Conservation (phyloP, 2,888 invertebrate genomes). For the Protophormia terraenovae region DNA sequence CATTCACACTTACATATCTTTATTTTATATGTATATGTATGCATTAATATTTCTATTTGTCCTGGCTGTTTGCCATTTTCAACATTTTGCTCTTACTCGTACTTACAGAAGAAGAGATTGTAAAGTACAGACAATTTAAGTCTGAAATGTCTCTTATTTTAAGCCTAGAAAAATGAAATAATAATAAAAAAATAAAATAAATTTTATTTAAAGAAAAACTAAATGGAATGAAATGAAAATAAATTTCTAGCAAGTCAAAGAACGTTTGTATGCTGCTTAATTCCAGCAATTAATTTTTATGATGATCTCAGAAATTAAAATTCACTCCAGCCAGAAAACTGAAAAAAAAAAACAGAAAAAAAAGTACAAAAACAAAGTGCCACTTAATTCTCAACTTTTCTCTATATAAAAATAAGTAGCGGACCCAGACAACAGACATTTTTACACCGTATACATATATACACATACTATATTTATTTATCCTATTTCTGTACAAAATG, state of each 20-base stretch:
- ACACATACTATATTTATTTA: neutral
- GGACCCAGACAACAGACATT: neutral
- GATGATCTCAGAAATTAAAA: conserved; percentile 78
- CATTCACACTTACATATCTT: neutral
- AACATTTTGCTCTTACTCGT: neutral
- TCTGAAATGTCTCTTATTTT: conserved; percentile 8
- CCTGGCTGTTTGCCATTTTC: conserved; percentile 30
- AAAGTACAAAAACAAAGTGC: conserved; percentile 73
- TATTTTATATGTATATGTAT: neutral
- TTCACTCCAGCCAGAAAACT: conserved; percentile 65
- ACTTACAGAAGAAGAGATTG: conserved; percentile 11
- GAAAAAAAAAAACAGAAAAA: conserved; percentile 8
- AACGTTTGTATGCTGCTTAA: conserved; percentile 71
- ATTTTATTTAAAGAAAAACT: conserved; percentile 2
- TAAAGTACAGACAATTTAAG: conserved; percentile 18
- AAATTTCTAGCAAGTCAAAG: conserved; percentile 14
- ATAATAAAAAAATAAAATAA: conserved; percentile 8
- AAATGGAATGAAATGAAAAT: conserved; percentile 11
- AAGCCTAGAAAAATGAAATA: neutral
- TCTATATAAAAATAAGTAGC: too few relatives aligned
- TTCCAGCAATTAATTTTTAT: conserved; percentile 79
- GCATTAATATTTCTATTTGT: neutral
- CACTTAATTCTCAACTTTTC: conserved; percentile 72
- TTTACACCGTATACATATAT: too few relatives aligned
- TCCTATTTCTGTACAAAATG: neutral